Base-by-base conservation (phyloP, 1,140 invertebrate species). In the Zophobas atratus region DNA sequence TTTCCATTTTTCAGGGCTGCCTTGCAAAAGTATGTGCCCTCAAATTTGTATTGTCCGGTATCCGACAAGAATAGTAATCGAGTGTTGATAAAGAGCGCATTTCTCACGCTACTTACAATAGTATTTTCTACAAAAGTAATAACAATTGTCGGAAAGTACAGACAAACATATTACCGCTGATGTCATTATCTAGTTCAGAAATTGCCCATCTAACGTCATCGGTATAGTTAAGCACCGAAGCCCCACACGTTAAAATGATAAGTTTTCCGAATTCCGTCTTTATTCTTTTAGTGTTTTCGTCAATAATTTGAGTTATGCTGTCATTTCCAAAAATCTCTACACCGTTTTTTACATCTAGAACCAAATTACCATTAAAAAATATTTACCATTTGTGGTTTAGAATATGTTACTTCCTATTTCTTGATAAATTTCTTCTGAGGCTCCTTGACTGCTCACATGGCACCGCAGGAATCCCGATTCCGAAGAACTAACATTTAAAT, bases 331-430 rank as follows among this genome's bases (percentile, higher is more conserved):
- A 70, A 39, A 70, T 70, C 33, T 46, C 35, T 6, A 70, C 35
- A 70, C 63, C 63, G 20, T 70, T 70, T 41, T 41, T n/a, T n/a
- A 70, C 63, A n/a, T 70, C 63, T 70, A 56, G 20, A 35, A 49
- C 20, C 20, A 20, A 46, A 46, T 46, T 46, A 46, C 3, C 43
- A 46, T 3, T 46, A 4, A 46, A 8, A 3, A 46, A 3, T 8
- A 3, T 46, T 46, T 46, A 4, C 8, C 8, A 20, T 20, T 20
- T 20, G 20, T 20, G 20, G 20, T 20, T 20, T 20, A 20, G 20
- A 20, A 20, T 20, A 20, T 20, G 20, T 20, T 20, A 20, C 20
- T 20, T 20, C 20, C 20, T 20, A 20, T 20, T 20, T 20, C 20
- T 20, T 20, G 20, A 20, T 20, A 20, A 20, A 20, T 20, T 20